A percentile compares a stretch with the other conserved stretches of the same genome.
Conservation (phyloP, 2,888 invertebrate genomes). For the Mystacides longicornis region DNA sequence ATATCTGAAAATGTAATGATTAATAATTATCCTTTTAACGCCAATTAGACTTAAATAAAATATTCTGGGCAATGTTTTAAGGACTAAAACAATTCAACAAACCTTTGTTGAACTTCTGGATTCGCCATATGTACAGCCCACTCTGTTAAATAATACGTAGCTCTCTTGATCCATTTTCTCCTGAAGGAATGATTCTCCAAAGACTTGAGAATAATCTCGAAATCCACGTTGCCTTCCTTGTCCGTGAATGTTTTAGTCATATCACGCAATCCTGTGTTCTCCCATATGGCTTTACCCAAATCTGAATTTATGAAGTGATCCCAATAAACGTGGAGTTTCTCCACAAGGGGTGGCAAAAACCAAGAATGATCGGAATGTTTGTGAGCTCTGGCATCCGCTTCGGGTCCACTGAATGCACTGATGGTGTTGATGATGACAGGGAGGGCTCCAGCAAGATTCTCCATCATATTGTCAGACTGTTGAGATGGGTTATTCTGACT, state of each 20-base stretch:
- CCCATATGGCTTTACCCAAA: constrained; percentile 64
- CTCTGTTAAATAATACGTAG: constrained; percentile 67
- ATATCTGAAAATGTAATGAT: constrained; percentile 56
- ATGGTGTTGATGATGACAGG: constrained; percentile 64
- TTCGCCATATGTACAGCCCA: constrained; percentile 67
- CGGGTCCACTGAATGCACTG: constrained; percentile 53
- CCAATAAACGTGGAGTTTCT: constrained; percentile 65
- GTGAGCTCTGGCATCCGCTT: constrained; percentile 52
- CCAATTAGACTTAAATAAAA: neutral
- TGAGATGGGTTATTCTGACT: constrained; percentile 29
- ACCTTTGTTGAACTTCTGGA: constrained; percentile 65
- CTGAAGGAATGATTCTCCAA: constrained; percentile 76
- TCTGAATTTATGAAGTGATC: constrained; percentile 75
- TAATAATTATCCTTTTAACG: too few relatives aligned
- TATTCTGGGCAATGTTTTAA: constrained; percentile 3
- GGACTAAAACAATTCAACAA: neutral
- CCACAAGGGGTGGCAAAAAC: constrained; percentile 63
- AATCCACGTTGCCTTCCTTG: constrained; percentile 61
- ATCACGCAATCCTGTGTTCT: constrained; percentile 63
- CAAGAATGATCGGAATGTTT: constrained; percentile 64
- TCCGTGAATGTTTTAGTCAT: constrained; percentile 62
- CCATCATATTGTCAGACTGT: constrained; percentile 31
- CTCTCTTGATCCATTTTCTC: constrained; percentile 70
- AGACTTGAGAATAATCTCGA: constrained; percentile 65
- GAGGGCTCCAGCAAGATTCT: constrained; percentile 46